These are phyloP conservation scores for Orgyia antiqua DNA, from an alignment of 2,888 invertebrate genomes.

Conservation along the genomic window DNA sequence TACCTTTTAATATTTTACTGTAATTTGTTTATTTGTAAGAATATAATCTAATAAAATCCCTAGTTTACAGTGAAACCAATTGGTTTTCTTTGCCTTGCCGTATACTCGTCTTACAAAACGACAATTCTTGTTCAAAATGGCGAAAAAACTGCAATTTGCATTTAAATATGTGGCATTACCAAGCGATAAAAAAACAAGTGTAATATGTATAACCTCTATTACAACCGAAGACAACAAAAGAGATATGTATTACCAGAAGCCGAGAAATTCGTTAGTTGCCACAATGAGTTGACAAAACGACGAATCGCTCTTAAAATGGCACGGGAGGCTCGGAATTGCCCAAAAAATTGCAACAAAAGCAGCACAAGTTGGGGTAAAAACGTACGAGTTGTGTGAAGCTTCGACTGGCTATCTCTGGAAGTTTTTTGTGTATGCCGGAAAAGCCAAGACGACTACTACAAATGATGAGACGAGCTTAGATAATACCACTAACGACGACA, in stretches of 20 bases:
- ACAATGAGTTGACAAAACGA: conserved; percentile 7
- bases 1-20: too few species aligned
- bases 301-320: conserved; percentile 26
- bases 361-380: conserved; percentile 19
- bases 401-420: conserved; percentile 24
- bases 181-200: conserved; percentile 1
- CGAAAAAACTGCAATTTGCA: conserved; percentile 1
- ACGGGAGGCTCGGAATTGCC: conserved; percentile 17
- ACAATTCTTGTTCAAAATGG: background rate
- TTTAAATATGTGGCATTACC: conserved; percentile 1
- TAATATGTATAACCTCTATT: conserved; percentile 5
- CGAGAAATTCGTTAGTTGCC: background rate
- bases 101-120: conserved; percentile 1
- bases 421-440: too few species aligned
- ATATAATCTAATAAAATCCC: too few species aligned
- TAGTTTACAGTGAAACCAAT: too few species aligned
- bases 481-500: background rate
- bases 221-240: conserved; percentile 1
- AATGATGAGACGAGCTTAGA: background rate
- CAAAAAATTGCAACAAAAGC: conserved; percentile 20
- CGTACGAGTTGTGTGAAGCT: conserved; percentile 25
- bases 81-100: too few species aligned
- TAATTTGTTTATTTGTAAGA: too few species aligned
- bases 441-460: conserved; percentile 11
- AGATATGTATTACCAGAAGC: conserved; percentile 1